Evolutionary conservation across 1,140 invertebrate species (phyloP).

Genomic region (Cylas formicarius): DNA sequence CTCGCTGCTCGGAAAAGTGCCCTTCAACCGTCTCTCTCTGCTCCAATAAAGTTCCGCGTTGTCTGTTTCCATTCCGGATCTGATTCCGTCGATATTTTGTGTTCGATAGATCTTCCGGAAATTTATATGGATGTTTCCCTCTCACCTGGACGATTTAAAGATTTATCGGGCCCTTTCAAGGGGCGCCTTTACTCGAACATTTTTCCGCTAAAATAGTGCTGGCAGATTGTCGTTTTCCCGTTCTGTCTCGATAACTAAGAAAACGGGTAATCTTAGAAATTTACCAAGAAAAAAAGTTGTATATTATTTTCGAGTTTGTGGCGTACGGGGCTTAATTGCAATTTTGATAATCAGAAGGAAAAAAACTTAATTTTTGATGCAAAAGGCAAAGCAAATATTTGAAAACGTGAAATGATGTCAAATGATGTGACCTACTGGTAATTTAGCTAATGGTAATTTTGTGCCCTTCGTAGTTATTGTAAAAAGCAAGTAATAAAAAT

Average conservation of each 20-base stretch:
- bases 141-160: slow-evolving; percentile 18
- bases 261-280: not conserved
- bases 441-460: too few relatives aligned
- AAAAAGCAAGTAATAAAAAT: too few relatives aligned
- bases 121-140: slow-evolving; percentile 25
- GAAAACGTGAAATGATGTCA: too few relatives aligned
- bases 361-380: too few relatives aligned
- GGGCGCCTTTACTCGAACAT: not conserved
- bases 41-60: too few relatives aligned
- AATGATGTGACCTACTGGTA: too few relatives aligned
- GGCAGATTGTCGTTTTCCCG: not conserved
- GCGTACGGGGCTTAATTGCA: not conserved
- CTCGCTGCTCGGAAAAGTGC: too few relatives aligned
- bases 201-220: not conserved
- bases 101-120: slow-evolving; percentile 24
- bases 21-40: too few relatives aligned
- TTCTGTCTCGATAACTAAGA: not conserved
- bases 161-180: not conserved
- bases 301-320: not conserved
- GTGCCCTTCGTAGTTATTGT: too few relatives aligned
- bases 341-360: too few relatives aligned
- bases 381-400: too few relatives aligned
- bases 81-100: slow-evolving; percentile 27
- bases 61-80: slow-evolving; percentile 1
- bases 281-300: not conserved